Evolutionary conservation across 2,113 vertebrate species (phyloP), one percentile per base, ranked within the genome.

Genomic region (Tenrec ecaudatus): DNA sequence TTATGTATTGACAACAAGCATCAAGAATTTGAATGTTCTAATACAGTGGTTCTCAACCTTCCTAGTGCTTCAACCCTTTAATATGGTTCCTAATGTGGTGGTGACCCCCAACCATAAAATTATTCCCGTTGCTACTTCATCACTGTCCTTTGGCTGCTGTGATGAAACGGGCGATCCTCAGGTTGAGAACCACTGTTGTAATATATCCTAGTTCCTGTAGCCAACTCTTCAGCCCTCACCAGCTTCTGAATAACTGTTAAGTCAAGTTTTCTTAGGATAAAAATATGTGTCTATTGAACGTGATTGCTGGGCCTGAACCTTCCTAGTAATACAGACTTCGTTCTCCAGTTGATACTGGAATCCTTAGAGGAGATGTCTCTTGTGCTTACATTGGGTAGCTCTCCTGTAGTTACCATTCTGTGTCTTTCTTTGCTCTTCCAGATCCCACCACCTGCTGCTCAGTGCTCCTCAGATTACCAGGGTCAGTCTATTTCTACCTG

Each of bases 271-370:
- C 3, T 25, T 40, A 84, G 57, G 33, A 62, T 7, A 82, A 57
- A 82, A 76, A 2, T 2, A 53, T 62, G 10, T n/a, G 4, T 73
- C 53, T 16, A 22, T 6, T 29, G 11, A 31, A 47, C 43, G 78
- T 92, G 33, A 69, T 68, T 62, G 47, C 43, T 62, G 6, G 19
- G 86, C 84, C 40, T 93, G n/a, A 69, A 85, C 73, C 36, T 77
- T 77, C 40, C 62, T n/a, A 81, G 68, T 4, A 77, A 79, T 81
- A 14, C 3, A 60, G 0, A 66, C 68, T n/a, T 1, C 7, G n/a
- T n/a, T 81, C 1, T 93, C 40, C 23, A 19, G 0, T 78, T 64
- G 53, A 73, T 0, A 79, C 58, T 60, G 15, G 3, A 47, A 47
- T 10, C 43, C 43, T 6, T 47, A 47, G 10, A 47, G 43, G 5